phyloP scores from a whole-genome alignment of 2,113 vertebrate genomes.

The Vimba vimba region DNA sequence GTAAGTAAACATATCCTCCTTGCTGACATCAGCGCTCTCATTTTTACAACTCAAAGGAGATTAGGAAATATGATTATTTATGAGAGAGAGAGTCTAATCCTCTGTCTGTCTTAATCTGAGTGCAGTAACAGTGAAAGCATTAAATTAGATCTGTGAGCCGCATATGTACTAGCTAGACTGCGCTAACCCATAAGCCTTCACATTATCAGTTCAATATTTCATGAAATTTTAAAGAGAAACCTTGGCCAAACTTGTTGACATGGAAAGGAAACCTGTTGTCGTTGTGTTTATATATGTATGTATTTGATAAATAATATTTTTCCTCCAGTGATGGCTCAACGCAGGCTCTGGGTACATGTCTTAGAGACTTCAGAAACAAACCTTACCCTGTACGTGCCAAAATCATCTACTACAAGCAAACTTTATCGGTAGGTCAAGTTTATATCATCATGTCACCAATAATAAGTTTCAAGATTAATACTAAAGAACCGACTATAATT shows the following conservation, averaged over 20 bases:
- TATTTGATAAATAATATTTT: conserved; percentile 42
- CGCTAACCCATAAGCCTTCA: neutral
- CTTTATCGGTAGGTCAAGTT: conserved; percentile 80
- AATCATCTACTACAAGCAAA: conserved; percentile 87
- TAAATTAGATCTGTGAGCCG: conserved; percentile 65
- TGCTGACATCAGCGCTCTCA: conserved; percentile 54
- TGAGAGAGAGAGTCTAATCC: conserved; percentile 76
- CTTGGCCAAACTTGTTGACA: neutral
- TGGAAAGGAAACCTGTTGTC: neutral
- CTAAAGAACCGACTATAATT: neutral
- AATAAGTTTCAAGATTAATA: neutral
- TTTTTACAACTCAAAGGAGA: conserved; percentile 71
- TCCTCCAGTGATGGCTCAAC: conserved; percentile 86
- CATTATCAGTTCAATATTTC: conserved; percentile 38
- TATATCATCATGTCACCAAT: too few relatives aligned
- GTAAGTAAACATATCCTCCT: conserved; percentile 82
- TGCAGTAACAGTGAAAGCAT: conserved; percentile 68
- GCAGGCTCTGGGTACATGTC: conserved; percentile 89
- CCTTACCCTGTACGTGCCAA: conserved; percentile 92
- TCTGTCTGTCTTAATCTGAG: conserved; percentile 67
- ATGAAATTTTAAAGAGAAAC: neutral
- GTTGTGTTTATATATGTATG: conserved; percentile 28
- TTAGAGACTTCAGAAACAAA: conserved; percentile 97
- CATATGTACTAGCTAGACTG: conserved; percentile 28
- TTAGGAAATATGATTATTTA: conserved; percentile 77